Evolutionary conservation across 2,888 invertebrate species (phyloP), one percentile per base, ranked within the genome.

Genomic region (Hirtodrosophila trivittata): DNA sequence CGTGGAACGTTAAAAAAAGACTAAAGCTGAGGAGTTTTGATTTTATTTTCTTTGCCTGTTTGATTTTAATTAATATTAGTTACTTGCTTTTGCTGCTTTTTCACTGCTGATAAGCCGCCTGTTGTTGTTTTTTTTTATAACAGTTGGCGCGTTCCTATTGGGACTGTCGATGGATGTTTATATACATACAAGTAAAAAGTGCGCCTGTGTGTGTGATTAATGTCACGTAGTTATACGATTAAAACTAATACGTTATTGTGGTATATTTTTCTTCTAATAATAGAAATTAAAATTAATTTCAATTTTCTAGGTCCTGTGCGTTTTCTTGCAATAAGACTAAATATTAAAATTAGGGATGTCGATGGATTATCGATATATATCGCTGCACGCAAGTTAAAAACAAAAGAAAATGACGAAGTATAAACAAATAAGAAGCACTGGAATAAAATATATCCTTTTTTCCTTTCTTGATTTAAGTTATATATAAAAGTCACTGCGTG

Each of bases 91-190:
- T 55, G 30, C 51, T 55, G 30, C 26, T 52, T 47, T 16, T 39
- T 7, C 9, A 12, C 16, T 18, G 42, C 66, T 75, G 75, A 75
- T 73, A 70, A 73, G 75, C 63, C 14, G 38, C 18, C 54, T 46
- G 10, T 38, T 35, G 42, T 62, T 49, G 64, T 39, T 56, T 42
- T 21, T 47, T 37, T 55, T 46, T 67, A 14, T 49, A 18, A 9
- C 16, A 33, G 77, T 62, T 76, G 65, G 68, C 73, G 63, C 63
- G 32, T 66, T 66, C 60, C 42, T 57, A 68, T 77, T 74, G 66
- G 69, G 38, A 59, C 55, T 37, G 39, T 25, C 21, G 37, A 10
- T 43, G 41, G n/a, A 42, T 42, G 35, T 35, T 25, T 32, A 46
- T 32, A 9, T 49, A 4, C 3, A 1, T 28, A 21, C 5, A 5